These are phyloP conservation scores for Cinclus cinclus DNA, from an alignment of 2,113 vertebrate species.

Conservation along the genomic window DNA sequence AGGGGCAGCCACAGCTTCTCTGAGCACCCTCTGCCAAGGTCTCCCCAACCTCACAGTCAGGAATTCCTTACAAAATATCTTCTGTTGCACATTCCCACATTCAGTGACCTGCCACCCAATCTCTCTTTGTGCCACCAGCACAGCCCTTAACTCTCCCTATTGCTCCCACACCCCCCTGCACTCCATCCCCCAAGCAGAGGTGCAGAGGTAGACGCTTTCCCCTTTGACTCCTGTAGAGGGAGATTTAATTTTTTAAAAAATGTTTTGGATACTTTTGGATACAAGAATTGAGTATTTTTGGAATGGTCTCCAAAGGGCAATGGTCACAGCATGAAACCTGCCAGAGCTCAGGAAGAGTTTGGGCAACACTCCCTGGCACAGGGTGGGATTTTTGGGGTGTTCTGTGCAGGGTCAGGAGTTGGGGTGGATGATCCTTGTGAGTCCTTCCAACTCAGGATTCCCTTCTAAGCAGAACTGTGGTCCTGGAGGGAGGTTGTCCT, in stretches of 20 bases:
- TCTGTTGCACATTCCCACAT: background rate
- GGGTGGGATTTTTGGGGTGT: background rate
- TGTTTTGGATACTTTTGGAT: background rate
- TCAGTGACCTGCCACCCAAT: background rate
- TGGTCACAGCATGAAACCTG: background rate
- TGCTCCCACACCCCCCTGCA: background rate
- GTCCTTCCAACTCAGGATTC: background rate
- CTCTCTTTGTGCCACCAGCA: background rate
- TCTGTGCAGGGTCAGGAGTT: background rate
- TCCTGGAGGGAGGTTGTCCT: background rate
- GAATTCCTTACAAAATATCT: background rate
- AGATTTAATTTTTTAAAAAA: background rate
- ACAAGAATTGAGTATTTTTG: background rate
- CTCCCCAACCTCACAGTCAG: fast-evolving
- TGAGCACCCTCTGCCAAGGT: background rate
- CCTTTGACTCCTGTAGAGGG: background rate
- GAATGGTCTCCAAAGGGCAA: background rate
- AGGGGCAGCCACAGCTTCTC: background rate
- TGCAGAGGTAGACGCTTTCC: background rate
- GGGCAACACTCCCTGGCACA: background rate
- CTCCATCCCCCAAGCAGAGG: background rate
- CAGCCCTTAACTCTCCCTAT: fast-evolving
- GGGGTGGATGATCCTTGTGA: background rate
- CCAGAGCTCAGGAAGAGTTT: background rate
- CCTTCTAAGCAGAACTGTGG: background rate